phyloP scores from a whole-genome alignment of 2,797 vertebrate species.

The Coracias cyanogaster region DNA sequence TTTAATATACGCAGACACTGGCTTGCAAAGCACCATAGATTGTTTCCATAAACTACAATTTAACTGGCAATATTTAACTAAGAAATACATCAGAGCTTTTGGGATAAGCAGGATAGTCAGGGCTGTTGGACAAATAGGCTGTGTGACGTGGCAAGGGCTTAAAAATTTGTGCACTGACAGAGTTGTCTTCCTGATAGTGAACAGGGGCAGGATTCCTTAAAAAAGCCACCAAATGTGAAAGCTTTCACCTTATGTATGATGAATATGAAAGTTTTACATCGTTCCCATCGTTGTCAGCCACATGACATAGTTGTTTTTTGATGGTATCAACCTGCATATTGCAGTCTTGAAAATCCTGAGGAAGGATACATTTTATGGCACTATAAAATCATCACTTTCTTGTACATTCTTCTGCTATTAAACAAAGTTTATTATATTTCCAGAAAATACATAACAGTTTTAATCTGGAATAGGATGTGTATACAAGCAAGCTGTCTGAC shows the following conservation, averaged over 20 bases:
- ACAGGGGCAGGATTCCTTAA: not conserved
- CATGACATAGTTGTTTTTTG: not conserved
- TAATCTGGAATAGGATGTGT: not conserved
- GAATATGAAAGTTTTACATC: not conserved
- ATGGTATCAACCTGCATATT: not conserved
- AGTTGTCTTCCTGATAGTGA: not conserved
- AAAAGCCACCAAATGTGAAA: not conserved
- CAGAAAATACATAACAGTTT: not conserved
- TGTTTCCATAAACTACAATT: constrained; percentile 5
- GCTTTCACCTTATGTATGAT: not conserved
- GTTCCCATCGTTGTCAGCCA: not conserved
- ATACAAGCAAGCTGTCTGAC: not conserved
- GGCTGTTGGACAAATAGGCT: not conserved
- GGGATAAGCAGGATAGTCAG: not conserved
- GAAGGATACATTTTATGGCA: not conserved
- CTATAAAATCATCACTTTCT: not conserved
- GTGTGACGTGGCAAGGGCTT: not conserved
- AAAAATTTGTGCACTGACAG: not conserved
- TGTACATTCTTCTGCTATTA: not conserved
- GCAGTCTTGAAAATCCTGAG: not conserved
- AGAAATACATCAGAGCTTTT: not conserved
- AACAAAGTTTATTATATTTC: not conserved
- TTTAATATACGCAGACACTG: not conserved
- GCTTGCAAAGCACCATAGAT: not conserved
- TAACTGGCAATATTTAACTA: constrained; percentile 9